These are phyloP conservation scores for Cyprinus carpio DNA, from an alignment of 2,113 vertebrate species.

Conservation along the genomic window DNA sequence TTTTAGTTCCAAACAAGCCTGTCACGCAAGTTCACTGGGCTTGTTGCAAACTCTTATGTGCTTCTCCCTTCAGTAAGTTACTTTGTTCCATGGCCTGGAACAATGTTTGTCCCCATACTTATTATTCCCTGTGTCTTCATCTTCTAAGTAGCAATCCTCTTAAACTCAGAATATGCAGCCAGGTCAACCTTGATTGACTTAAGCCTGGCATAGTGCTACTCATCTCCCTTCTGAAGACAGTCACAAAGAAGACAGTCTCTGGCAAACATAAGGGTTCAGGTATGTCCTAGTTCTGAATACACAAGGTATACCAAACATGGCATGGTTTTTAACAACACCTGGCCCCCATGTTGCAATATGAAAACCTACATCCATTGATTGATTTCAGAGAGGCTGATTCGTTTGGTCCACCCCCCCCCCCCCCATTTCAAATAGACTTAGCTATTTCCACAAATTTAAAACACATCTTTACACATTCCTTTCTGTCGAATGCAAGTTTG, in stretches of 20 bases:
- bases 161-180: constrained; percentile 49
- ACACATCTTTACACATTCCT: too few species aligned
- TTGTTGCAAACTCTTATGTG: too few species aligned
- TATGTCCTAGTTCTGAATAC: neutral
- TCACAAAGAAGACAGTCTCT: too few species aligned
- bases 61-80: too few species aligned
- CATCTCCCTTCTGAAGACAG: constrained; percentile 2
- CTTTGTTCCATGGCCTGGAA: neutral
- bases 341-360: neutral
- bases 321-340: neutral
- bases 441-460: too few species aligned
- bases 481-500: neutral
- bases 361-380: neutral
- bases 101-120: neutral
- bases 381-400: too few species aligned
- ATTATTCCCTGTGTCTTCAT: constrained; percentile 25
- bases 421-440: too few species aligned
- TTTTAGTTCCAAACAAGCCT: too few species aligned
- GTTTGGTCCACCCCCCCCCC: too few species aligned
- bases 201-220: constrained; percentile 22
- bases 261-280: neutral
- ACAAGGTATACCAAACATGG: neutral
- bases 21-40: too few species aligned
- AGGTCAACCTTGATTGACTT: constrained; percentile 63
- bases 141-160: constrained; percentile 43